Evolutionary conservation across 2,888 invertebrate species (phyloP), one percentile per base, ranked within the genome.

Genomic region (Eupithecia dodoneata): DNA sequence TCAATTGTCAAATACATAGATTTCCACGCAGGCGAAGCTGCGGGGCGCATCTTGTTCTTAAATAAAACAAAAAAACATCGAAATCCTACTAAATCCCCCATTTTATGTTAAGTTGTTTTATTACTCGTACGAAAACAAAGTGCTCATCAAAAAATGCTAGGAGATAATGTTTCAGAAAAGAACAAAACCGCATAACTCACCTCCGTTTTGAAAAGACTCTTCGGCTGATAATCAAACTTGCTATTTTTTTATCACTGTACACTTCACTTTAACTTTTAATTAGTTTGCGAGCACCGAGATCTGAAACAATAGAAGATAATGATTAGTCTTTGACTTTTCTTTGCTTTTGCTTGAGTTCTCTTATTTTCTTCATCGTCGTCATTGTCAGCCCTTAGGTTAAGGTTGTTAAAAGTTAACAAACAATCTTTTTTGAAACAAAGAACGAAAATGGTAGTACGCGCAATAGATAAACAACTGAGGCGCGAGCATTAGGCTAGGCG

Each of bases 241-340:
- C 72, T 49, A 74, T 74, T 76, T 59, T 59, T 76, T 72, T 76
- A 79, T 76, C 74, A 79, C 76, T 78, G 76, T 74, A 76, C 79
- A 76, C 76, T 79, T 76, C 79, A 76, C 74, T 42, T 75, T 49
- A 73, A 76, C 79, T 76, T 79, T 74, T 52, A 69, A 72, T 76
- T 74, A 71, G 74, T 76, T 71, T 49, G 70, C n/a, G 72, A 76
- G 70, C 71, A 66, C 73, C 49, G 55, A 73, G 72, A 74, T 75
- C 79, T 79, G 79, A 63, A 79, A 77, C 79, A 79, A 79, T 52
- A 69, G 55, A 70, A 18, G 15, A 30, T 69, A 45, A 7, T 69
- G 15, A 69, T 69, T 47, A 59, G 59, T 18, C 9, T 59, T 55
- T 55, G n/a, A 55, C 7, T 59, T 59, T 3, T 59, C 18, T 18